Percentiles rank a stretch among this genome's conserved stretches.
Evolutionary conservation across 2,113 vertebrate genomes (phyloP).

Genomic region (Pangasianodon hypophthalmus): DNA sequence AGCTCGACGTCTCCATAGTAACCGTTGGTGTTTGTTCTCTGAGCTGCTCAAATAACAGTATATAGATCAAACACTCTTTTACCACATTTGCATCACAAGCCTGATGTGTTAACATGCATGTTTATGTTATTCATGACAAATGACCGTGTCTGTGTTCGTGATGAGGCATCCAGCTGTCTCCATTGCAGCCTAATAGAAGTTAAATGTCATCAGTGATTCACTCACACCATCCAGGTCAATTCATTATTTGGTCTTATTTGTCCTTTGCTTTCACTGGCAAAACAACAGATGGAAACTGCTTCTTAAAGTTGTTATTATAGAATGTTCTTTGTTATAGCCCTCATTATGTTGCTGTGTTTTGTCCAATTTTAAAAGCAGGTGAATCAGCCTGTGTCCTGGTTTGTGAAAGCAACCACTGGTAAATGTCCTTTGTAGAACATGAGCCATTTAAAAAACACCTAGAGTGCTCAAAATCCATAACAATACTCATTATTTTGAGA

Average conservation of each 20-base stretch:
- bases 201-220: conserved; percentile 19
- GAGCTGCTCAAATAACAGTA: conserved; percentile 23
- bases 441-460: no score
- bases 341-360: not conserved
- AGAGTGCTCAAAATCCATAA: not conserved
- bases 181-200: not conserved
- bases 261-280: not conserved
- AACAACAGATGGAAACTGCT: not conserved
- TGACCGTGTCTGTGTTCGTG: not conserved
- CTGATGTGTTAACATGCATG: not conserved
- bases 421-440: not conserved
- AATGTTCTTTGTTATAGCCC: not conserved
- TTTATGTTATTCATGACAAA: conserved; percentile 12
- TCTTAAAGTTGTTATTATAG: not conserved
- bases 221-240: not conserved
- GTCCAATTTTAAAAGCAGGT: not conserved
- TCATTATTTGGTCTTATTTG: not conserved
- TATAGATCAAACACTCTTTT: not conserved
- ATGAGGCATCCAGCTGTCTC: not conserved
- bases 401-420: not conserved
- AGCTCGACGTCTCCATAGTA: conserved; percentile 52
- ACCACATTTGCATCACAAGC: conserved; percentile 39
- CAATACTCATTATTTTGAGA: not conserved
- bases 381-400: not conserved
- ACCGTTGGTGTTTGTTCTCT: conserved; percentile 39